Evolutionary conservation across 2,888 invertebrate species (phyloP).

Genomic region (Allacma fusca): DNA sequence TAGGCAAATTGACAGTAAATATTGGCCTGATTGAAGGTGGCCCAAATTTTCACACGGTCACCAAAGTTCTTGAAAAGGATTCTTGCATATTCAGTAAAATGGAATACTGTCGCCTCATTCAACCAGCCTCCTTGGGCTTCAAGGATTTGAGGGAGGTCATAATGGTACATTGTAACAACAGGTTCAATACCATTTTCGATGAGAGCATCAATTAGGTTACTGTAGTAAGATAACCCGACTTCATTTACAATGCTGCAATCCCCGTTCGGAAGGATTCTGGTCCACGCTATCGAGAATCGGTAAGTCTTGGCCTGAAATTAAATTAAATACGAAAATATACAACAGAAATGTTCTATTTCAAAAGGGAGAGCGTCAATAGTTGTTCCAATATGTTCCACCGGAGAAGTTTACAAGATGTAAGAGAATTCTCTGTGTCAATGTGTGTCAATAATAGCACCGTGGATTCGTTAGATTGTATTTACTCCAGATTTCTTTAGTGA

Average conservation of each 20-base stretch:
- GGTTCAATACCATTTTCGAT: conserved; percentile 53
- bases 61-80: conserved; percentile 66
- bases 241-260: conserved; percentile 44
- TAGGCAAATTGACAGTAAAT: conserved; percentile 19
- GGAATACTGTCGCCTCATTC: conserved; percentile 65
- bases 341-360: not conserved
- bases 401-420: not conserved
- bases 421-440: too few relatives aligned
- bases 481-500: conserved; percentile 64
- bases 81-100: conserved; percentile 68
- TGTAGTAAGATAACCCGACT: conserved; percentile 54
- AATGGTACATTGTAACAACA: conserved; percentile 66
- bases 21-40: conserved; percentile 52
- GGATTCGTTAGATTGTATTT: too few relatives aligned
- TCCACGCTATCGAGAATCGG: conserved; percentile 66
- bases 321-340: not conserved
- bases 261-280: conserved; percentile 65
- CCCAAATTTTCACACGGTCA: conserved; percentile 65
- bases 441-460: too few relatives aligned
- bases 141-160: conserved; percentile 68
- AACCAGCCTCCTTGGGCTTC: conserved; percentile 64
- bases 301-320: conserved; percentile 53
- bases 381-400: too few relatives aligned
- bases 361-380: too few relatives aligned
- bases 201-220: conserved; percentile 51